Evolutionary conservation across 2,113 vertebrate genomes (phyloP), one percentile per base, ranked within the genome.

Genomic region (Panurus biarmicus): DNA sequence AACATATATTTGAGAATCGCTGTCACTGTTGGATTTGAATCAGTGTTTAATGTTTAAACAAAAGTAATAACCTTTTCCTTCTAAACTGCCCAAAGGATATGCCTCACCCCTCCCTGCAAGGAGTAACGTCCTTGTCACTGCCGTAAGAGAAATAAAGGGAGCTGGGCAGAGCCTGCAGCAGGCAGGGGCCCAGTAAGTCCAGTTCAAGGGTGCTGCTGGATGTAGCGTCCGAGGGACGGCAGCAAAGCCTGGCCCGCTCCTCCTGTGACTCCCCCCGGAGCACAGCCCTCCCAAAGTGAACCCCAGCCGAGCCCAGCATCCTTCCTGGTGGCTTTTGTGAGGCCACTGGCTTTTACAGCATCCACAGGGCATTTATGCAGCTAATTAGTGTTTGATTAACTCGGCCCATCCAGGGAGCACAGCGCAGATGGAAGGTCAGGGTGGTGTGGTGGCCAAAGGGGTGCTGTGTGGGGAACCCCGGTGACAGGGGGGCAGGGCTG

Each of bases 21-120:
- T 80, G 94, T 95, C 94, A 95, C 92, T 96, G 95, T 95, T 45
- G 96, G 87, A 95, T 93, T 91, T 84, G 57, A 96, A 90, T 93
- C 96, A 91, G 94, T 94, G 97, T 95, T 95, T 94, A 69, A 95
- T 76, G 87, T 96, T 91, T 35, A 91, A 95, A 94, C 90, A 93
- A 20, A 89, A 94, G 87, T 81, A 87, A 96, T 94, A n/a, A n/a
- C 89, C 96, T 93, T 42, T 97, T 87, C 96, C 95, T 90, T 93
- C 93, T 36, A 82, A 92, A 84, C 89, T 60, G 93, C 94, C 95
- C 89, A 70, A 74, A 97, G 83, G 95, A 94, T 54, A 25, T 56
- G 65, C 95, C 95, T 97, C 95, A 45, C 79, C 92, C 91, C 92
- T 82, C 83, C 95, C 78, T 53, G 70, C 93, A 92, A 94, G 88